phyloP scores from a whole-genome alignment of 2,113 vertebrate species.

The Peromyscus leucopus region DNA sequence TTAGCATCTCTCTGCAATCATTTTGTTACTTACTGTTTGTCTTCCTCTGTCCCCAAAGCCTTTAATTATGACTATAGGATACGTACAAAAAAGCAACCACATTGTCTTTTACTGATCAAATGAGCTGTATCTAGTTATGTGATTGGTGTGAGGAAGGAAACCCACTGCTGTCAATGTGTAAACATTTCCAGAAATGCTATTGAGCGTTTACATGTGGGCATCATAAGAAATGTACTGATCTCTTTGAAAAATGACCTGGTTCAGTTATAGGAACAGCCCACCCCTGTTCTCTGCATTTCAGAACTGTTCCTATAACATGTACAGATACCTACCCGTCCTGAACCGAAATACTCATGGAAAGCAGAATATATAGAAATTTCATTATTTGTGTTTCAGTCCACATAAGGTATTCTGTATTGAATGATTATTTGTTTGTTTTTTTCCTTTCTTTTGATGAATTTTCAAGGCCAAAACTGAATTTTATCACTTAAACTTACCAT shows the following conservation, averaged over 20 bases:
- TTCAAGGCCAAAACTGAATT: not conserved
- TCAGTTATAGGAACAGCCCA: conserved; percentile 43
- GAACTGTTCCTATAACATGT: conserved; percentile 50
- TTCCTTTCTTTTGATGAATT: not conserved
- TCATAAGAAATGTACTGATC: not conserved
- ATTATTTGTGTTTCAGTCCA: not conserved
- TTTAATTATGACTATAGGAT: not conserved
- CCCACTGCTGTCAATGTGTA: not conserved
- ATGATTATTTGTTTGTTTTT: not conserved
- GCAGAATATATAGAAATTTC: conserved; percentile 18
- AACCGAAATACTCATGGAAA: conserved; percentile 50
- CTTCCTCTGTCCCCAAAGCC: not conserved
- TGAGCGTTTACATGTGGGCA: conserved; percentile 64
- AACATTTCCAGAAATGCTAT: conserved; percentile 67
- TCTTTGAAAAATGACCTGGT: conserved; percentile 68
- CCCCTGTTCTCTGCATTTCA: not conserved
- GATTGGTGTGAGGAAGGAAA: not conserved
- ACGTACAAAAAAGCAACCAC: not conserved
- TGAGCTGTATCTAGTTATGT: not conserved
- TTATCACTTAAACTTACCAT: conserved; percentile 6
- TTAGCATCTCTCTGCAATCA: not conserved
- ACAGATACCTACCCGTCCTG: conserved; percentile 26
- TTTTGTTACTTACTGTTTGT: not conserved
- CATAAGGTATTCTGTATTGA: not conserved
- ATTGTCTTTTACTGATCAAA: not conserved